Conservation (phyloP, 2,113 vertebrate species). For the Triplophysa tibetana region DNA sequence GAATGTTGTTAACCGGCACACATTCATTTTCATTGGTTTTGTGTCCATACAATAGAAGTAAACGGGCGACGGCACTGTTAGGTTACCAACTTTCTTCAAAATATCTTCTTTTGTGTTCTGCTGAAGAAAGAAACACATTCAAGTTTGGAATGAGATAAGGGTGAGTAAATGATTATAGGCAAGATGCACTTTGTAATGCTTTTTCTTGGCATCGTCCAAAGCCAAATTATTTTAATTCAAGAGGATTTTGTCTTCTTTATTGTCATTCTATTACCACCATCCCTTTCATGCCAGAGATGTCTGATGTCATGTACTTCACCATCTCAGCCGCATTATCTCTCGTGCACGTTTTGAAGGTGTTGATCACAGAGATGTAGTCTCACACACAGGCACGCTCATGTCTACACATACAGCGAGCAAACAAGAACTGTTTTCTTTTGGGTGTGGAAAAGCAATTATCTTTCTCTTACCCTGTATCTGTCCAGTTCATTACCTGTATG, state of each 20-base stretch:
- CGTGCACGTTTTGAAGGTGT: not conserved
- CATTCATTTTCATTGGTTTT: too few relatives aligned
- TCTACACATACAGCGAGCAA: not conserved
- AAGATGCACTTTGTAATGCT: too few relatives aligned
- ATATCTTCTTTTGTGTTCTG: too few relatives aligned
- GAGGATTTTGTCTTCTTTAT: slow-evolving; percentile 22
- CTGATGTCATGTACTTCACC: slow-evolving; percentile 56
- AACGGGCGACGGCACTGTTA: too few relatives aligned
- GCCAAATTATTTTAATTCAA: too few relatives aligned
- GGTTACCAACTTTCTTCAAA: too few relatives aligned
- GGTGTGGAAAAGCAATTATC: slow-evolving; percentile 38
- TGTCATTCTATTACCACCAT: slow-evolving; percentile 47
- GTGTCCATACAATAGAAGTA: too few relatives aligned
- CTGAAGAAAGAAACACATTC: too few relatives aligned
- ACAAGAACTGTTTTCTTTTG: slow-evolving; percentile 9
- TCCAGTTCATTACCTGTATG: slow-evolving; percentile 50
- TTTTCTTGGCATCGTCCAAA: too few relatives aligned
- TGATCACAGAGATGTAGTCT: slow-evolving; percentile 39
- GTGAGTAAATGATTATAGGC: too few relatives aligned
- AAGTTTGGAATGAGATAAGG: too few relatives aligned
- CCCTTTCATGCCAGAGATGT: slow-evolving; percentile 23
- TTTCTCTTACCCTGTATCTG: not conserved
- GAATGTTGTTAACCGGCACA: too few relatives aligned
- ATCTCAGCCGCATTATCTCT: not conserved
- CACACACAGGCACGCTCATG: slow-evolving; percentile 2